A percentile compares a stretch with the other conserved stretches of the same genome.
Conservation (phyloP, 2,113 vertebrate species). For the Diadophis punctatus region DNA sequence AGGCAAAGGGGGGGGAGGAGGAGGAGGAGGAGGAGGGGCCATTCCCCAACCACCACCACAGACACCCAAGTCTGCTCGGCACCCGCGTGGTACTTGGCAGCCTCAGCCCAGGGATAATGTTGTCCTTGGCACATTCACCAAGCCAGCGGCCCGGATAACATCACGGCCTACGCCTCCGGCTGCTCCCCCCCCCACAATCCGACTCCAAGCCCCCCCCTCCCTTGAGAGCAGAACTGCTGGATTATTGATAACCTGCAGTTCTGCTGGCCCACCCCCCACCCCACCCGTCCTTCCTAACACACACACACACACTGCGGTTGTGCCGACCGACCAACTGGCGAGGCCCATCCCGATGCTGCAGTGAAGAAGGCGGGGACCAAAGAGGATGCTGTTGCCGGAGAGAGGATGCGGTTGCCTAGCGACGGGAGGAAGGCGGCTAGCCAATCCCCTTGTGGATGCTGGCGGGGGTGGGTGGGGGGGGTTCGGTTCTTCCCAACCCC, state of each 20-base stretch:
- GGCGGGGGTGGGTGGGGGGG: not conserved
- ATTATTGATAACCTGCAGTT: constrained; percentile 20
- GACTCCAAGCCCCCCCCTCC: not conserved
- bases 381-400: constrained; percentile 36
- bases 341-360: constrained; percentile 28
- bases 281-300: not conserved
- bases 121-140: not conserved
- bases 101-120: not conserved
- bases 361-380: constrained; percentile 37
- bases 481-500: not conserved
- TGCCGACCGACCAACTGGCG: not conserved
- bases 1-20: no score
- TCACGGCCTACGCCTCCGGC: not conserved
- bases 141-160: not conserved
- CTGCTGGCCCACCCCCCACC: not conserved
- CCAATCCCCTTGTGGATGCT: constrained; percentile 46
- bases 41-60: not conserved
- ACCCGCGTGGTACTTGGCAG: not conserved
- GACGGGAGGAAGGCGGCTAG: constrained; percentile 35
- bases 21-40: not conserved
- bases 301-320: constrained; percentile 23
- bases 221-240: not conserved
- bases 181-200: not conserved
- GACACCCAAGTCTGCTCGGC: not conserved
- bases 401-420: constrained; percentile 63